These are phyloP conservation scores for Meriones psammophilus DNA, from an alignment of 2,797 vertebrate species.

Conservation along the genomic window DNA sequence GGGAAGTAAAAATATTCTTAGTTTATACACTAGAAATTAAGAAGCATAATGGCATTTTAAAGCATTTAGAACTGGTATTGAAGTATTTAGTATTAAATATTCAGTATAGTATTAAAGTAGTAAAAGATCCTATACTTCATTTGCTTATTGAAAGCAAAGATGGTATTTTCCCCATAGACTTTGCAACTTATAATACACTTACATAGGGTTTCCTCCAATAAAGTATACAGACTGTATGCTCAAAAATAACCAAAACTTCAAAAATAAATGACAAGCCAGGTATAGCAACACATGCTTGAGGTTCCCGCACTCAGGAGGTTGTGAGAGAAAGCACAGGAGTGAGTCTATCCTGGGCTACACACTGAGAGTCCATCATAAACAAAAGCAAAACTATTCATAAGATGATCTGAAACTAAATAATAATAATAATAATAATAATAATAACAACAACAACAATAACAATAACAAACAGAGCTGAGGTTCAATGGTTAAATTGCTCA, in stretches of 20 bases:
- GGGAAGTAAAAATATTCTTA: constrained; percentile 37
- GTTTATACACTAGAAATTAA: constrained; percentile 28
- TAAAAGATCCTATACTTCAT: constrained; percentile 29
- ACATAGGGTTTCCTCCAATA: background rate
- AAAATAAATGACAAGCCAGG: constrained; percentile 41
- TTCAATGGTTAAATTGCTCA: background rate
- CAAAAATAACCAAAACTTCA: constrained; percentile 64
- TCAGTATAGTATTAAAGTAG: background rate
- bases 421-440: too few relatives aligned
- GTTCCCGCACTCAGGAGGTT: background rate
- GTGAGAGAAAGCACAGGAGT: background rate
- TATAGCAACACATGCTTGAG: background rate
- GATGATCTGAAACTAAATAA: too few relatives aligned
- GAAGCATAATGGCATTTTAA: background rate
- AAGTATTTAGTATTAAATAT: background rate
- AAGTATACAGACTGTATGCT: constrained; percentile 38
- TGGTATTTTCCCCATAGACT: background rate
- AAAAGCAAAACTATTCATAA: too few relatives aligned
- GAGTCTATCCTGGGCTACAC: background rate
- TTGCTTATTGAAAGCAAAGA: constrained; percentile 63
- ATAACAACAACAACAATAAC: too few relatives aligned
- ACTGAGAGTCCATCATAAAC: background rate
- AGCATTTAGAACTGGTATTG: constrained; percentile 12
- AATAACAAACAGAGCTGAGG: background rate
- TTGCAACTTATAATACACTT: background rate